Conservation (phyloP, 2,797 vertebrate species). For the Numenius phaeopus region DNA sequence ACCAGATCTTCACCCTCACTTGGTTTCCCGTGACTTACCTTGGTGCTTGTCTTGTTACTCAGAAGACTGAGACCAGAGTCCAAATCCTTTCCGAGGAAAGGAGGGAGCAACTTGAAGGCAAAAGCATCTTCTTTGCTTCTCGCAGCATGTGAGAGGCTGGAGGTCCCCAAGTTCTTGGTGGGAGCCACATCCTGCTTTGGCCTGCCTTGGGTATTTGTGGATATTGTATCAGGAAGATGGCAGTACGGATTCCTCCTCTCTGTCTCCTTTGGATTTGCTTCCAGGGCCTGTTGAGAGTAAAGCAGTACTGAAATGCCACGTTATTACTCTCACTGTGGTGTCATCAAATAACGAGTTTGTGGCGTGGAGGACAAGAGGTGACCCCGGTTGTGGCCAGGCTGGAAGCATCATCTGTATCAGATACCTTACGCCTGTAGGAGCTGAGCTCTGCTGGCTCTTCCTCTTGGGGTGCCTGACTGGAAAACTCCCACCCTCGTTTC, state of each 20-base stretch:
- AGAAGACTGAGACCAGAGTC: not conserved
- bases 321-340: not conserved
- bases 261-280: not conserved
- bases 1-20: not conserved
- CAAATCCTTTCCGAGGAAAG: not conserved
- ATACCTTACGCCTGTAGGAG: accelerated
- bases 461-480: not conserved
- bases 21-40: not conserved
- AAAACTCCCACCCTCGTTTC: not conserved
- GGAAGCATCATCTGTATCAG: not conserved
- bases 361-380: not conserved
- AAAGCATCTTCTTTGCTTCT: not conserved
- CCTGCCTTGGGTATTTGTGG: not conserved
- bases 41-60: not conserved
- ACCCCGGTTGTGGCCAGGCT: not conserved
- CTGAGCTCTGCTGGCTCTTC: not conserved
- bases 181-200: not conserved
- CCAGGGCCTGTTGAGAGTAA: not conserved
- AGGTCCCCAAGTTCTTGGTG: not conserved
- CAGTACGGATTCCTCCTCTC: not conserved
- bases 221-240: not conserved
- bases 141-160: not conserved
- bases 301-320: not conserved
- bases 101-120: not conserved
- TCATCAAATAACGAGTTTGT: not conserved